Percentiles rank a stretch among this genome's conserved stretches.
Evolutionary conservation across 2,797 vertebrate genomes (phyloP).

Genomic region (Esox lucius): DNA sequence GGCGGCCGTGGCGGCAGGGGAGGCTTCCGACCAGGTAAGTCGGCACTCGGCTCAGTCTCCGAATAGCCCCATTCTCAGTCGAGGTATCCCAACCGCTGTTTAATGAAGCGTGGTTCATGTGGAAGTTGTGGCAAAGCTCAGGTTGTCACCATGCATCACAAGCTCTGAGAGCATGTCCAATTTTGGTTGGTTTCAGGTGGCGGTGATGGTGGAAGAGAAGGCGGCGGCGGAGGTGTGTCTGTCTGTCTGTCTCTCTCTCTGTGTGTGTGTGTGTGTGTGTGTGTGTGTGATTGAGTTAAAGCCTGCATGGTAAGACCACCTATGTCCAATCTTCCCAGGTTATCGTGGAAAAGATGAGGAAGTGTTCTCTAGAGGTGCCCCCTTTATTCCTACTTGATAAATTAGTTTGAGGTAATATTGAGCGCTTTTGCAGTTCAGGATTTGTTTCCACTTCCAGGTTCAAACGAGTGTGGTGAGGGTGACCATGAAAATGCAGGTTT

Average conservation of each 20-base stretch:
- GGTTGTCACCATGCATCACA: not conserved
- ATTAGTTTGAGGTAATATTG: not conserved
- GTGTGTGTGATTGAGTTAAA: not conserved
- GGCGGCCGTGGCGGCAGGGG: conserved; percentile 41
- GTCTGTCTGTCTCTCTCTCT: no score
- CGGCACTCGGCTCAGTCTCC: no score
- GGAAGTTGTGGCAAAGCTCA: not conserved
- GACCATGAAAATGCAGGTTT: conserved; percentile 55
- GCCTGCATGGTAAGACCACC: not conserved
- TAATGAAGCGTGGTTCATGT: not conserved
- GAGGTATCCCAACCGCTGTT: no score
- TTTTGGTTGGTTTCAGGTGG: conserved; percentile 48
- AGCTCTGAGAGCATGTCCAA: not conserved
- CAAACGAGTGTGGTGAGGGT: conserved; percentile 48
- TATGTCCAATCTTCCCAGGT: conserved; percentile 48
- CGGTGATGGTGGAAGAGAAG: conserved; percentile 34
- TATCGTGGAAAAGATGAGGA: conserved; percentile 79
- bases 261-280: conserved; percentile 6
- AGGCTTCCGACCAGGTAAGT: conserved; percentile 54
- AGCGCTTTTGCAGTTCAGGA: not conserved
- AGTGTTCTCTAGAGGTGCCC: conserved; percentile 54
- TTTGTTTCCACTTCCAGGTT: conserved; percentile 36
- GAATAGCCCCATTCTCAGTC: no score
- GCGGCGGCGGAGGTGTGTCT: conserved; percentile 63
- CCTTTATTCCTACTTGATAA: conserved; percentile 24